Conservation (phyloP, 37 sponge, comb jelly and placozoan species). For the Theonella swinhoei region DNA sequence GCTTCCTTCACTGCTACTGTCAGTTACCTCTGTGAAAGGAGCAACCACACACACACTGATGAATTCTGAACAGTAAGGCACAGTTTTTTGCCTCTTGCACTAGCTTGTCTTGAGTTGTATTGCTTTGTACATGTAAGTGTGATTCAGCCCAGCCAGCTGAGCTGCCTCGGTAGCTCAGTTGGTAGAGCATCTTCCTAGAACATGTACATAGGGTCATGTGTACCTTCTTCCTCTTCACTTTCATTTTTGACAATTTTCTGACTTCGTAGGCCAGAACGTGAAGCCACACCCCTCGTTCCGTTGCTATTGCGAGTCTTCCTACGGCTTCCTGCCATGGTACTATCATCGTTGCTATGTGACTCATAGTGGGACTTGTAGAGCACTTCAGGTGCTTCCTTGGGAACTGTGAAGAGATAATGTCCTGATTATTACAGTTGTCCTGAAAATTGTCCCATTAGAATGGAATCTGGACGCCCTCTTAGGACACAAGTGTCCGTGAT, state of each 20-base stretch:
- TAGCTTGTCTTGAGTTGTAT: too few relatives aligned
- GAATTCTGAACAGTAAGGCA: too few relatives aligned
- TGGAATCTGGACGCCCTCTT: too few relatives aligned
- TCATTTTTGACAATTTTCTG: conserved; percentile 55
- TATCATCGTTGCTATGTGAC: conserved; percentile 2
- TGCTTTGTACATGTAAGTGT: too few relatives aligned
- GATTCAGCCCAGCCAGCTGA: too few relatives aligned
- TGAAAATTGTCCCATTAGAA: too few relatives aligned
- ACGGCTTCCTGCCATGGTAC: not conserved
- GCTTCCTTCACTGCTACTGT: conserved; percentile 44
- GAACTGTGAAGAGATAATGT: conserved; percentile 8
- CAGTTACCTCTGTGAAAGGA: not conserved
- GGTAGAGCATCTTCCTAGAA: too few relatives aligned
- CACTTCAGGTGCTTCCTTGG: conserved; percentile 53
- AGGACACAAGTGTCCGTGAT: too few relatives aligned
- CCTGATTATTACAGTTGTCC: not conserved
- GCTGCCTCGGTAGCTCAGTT: too few relatives aligned
- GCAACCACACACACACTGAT: not conserved
- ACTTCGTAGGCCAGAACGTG: conserved; percentile 48
- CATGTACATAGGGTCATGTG: too few relatives aligned
- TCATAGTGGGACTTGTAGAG: conserved; percentile 68
- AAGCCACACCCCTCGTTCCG: conserved; percentile 24
- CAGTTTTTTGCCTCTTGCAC: too few relatives aligned
- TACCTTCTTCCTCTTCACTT: conserved; percentile 59
- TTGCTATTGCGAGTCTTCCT: conserved; percentile 71